Evolutionary conservation across 2,113 vertebrate species (phyloP).

Genomic region (Mellivora capensis): DNA sequence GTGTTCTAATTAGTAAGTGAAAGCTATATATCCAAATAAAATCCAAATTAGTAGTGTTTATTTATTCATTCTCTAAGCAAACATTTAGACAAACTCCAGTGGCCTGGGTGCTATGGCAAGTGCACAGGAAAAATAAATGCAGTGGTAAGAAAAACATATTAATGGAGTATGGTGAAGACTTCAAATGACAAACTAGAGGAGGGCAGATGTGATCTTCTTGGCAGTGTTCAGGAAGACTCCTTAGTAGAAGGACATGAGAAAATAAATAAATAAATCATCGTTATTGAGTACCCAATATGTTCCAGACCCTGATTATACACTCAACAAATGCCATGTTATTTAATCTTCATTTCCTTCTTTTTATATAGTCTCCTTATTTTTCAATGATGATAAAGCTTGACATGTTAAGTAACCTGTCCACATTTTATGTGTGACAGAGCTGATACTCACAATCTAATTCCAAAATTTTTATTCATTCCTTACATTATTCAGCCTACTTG

Average conservation of each 20-base stretch:
- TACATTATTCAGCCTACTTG: not conserved
- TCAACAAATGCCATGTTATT: not conserved
- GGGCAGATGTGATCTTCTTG: not conserved
- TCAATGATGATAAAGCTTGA: not conserved
- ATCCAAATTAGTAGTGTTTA: not conserved
- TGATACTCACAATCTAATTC: conserved; percentile 10
- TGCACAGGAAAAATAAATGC: not conserved
- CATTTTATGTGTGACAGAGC: not conserved
- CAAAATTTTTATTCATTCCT: not conserved
- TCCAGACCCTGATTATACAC: not conserved
- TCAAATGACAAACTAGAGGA: not conserved
- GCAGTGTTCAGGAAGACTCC: not conserved
- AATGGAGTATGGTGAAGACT: not conserved
- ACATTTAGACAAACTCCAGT: not conserved
- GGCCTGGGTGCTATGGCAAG: not conserved
- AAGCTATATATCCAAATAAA: conserved; percentile 45
- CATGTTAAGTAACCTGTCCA: not conserved
- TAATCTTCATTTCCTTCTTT: not conserved
- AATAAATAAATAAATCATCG: not conserved
- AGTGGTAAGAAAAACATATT: not conserved
- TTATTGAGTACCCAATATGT: not conserved
- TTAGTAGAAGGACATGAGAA: not conserved
- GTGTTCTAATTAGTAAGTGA: conserved; percentile 38
- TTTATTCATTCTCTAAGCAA: not conserved
- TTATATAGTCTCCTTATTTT: not conserved